Conservation (phyloP, 2,888 invertebrate genomes). For the Cyclophora albipunctata region DNA sequence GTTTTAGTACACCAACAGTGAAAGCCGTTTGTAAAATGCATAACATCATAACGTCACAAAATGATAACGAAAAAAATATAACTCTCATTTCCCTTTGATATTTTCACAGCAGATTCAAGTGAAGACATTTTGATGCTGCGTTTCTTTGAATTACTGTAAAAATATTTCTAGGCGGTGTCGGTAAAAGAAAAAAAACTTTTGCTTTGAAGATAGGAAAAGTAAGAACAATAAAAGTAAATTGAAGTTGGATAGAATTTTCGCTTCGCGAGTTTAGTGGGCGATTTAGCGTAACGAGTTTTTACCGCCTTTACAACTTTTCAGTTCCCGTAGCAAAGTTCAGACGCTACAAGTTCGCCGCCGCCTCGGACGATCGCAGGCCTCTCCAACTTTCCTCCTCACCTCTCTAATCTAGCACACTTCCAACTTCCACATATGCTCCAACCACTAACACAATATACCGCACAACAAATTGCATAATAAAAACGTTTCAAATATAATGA, state of each 20-base stretch:
- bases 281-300: conserved; percentile 73
- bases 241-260: conserved; percentile 73
- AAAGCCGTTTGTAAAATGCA: too few species aligned
- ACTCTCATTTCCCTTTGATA: too few species aligned
- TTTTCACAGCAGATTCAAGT: conserved; percentile 10
- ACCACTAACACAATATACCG: too few species aligned
- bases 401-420: conserved; percentile 15
- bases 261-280: conserved; percentile 71
- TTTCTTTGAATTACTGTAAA: conserved; percentile 51
- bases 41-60: too few species aligned
- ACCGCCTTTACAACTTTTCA: conserved; percentile 67
- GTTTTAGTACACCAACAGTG: too few species aligned
- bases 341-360: conserved; percentile 36
- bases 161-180: conserved; percentile 52
- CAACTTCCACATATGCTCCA: background rate
- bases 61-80: too few species aligned
- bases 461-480: too few species aligned
- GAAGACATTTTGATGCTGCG: conserved; percentile 49
- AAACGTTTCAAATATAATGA: too few species aligned
- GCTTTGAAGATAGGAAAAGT: conserved; percentile 54
- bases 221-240: conserved; percentile 73
- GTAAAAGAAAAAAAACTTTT: conserved; percentile 53
- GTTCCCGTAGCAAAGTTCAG: conserved; percentile 47
- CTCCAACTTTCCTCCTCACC: conserved; percentile 21
- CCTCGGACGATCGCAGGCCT: conserved; percentile 32